Conservation (phyloP, 2,797 vertebrate genomes). For the Chelon auratus region DNA sequence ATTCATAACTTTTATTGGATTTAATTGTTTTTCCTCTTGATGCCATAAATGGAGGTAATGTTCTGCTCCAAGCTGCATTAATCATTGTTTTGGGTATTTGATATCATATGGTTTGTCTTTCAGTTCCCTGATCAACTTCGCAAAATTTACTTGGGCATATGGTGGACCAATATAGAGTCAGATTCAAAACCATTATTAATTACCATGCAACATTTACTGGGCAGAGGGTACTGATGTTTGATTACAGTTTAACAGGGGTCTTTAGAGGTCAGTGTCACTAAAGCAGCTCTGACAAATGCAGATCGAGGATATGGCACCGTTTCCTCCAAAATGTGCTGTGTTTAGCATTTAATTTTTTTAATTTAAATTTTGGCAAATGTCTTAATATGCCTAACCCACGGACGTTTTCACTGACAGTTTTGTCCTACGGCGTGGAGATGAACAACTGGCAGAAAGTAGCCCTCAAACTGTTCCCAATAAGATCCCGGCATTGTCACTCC, state of each 20-base stretch:
- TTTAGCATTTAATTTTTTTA: background rate
- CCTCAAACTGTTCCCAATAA: slow-evolving; percentile 28
- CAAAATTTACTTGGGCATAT: background rate
- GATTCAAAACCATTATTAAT: background rate
- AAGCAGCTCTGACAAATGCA: background rate
- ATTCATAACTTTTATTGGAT: background rate
- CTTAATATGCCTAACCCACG: slow-evolving; percentile 21
- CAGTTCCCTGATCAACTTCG: background rate
- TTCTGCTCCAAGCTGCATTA: background rate
- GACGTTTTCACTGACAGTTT: slow-evolving; percentile 34
- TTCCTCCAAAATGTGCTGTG: background rate
- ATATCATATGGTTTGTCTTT: background rate
- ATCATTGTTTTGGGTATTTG: background rate
- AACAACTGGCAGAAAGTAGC: slow-evolving; percentile 27
- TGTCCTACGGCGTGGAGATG: slow-evolving; percentile 15
- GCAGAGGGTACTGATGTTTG: background rate
- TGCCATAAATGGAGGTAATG: no score
- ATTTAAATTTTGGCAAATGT: slow-evolving; percentile 2
- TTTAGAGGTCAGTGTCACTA: background rate
- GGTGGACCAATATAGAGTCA: background rate
- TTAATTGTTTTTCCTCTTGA: background rate
- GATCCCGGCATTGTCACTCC: slow-evolving; percentile 12
- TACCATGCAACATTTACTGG: background rate
- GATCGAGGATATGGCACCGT: background rate
- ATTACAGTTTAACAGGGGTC: background rate